Percentiles rank a stretch among this genome's conserved stretches.
Evolutionary conservation across 2,797 vertebrate genomes (phyloP).

Genomic region (Masticophis lateralis): DNA sequence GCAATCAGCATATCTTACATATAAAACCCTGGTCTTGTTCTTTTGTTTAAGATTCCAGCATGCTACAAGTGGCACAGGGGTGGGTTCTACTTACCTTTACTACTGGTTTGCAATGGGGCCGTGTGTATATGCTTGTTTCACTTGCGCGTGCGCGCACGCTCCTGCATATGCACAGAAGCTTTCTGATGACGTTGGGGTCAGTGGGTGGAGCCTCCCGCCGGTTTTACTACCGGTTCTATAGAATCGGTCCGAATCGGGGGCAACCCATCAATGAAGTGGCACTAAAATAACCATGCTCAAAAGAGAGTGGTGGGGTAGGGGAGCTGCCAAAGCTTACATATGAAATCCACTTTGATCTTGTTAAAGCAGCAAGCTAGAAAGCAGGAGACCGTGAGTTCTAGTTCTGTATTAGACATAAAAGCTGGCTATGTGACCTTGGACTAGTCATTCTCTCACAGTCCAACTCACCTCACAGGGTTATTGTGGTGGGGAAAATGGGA

Average conservation of each 20-base stretch:
- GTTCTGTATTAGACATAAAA: not conserved
- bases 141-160: fast-evolving
- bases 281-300: not conserved
- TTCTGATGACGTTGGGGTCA: no score
- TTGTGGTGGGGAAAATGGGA: not conserved
- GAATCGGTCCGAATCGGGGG: no score
- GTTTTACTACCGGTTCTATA: no score
- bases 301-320: not conserved
- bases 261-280: not conserved
- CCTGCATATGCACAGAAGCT: no score
- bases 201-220: no score
- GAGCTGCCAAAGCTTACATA: not conserved
- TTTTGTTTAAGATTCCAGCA: not conserved
- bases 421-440: not conserved
- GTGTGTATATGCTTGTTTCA: no score
- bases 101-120: no score
- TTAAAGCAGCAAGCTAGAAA: not conserved
- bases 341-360: not conserved
- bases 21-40: not conserved
- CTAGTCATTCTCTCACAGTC: not conserved
- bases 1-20: not conserved
- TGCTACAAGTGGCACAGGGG: not conserved
- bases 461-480: not conserved
- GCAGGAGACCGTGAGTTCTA: not conserved
- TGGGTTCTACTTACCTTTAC: no score